Conservation (phyloP, 1,140 invertebrate species). For the Eueides isabella region DNA sequence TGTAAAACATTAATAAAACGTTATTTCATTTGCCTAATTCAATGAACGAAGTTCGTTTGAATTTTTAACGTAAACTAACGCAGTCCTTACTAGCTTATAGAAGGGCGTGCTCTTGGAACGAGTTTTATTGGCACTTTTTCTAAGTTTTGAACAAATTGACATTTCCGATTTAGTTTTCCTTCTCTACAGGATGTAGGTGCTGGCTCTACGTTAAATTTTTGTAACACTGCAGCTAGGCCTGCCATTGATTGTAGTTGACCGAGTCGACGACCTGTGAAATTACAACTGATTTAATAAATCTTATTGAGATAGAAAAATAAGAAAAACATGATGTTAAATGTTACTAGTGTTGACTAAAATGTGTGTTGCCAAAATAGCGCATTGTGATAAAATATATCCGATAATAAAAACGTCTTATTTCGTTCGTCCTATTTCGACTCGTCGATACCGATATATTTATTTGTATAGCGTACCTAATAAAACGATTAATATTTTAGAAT, state of each 20-base stretch:
- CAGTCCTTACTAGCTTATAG: background rate
- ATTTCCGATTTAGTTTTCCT: background rate
- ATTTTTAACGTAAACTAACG: no score
- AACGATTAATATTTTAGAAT: background rate
- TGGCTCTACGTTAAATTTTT: slow-evolving; percentile 46
- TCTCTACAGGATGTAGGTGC: background rate
- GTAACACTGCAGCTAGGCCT: slow-evolving; percentile 56
- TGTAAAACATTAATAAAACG: no score
- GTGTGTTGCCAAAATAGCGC: no score
- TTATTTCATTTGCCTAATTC: no score
- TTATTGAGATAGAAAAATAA: no score
- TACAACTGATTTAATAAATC: background rate
- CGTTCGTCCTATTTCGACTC: no score
- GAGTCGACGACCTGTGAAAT: slow-evolving; percentile 51
- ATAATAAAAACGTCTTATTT: no score
- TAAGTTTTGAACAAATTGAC: background rate
- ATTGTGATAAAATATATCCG: no score
- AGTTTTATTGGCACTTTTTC: background rate
- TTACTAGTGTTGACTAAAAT: no score
- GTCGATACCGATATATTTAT: no score
- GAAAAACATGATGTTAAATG: no score
- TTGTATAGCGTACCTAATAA: background rate
- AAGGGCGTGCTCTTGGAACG: background rate
- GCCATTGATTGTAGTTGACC: slow-evolving; percentile 64
- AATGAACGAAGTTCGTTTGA: no score